Evolutionary conservation across 2,797 vertebrate species (phyloP), one percentile per base, ranked within the genome.

Genomic region (Notamacropus eugenii): DNA sequence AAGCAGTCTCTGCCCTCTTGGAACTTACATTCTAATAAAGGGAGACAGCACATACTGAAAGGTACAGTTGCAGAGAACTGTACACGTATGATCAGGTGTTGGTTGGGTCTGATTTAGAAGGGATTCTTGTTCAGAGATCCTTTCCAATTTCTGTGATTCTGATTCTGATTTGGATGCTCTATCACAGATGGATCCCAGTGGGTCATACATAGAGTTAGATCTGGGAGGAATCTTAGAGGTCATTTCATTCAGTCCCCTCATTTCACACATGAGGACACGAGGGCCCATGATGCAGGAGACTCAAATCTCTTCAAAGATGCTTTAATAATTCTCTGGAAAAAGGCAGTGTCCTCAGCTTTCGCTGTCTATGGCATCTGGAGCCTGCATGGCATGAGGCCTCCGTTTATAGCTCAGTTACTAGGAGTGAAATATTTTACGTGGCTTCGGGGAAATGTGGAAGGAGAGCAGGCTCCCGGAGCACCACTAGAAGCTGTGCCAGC

Each of bases 371-470:
- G 96, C 97, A 98, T 9, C 1, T 2, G 3, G 90, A 97, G 92
- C 95, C 91, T 29, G 92, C 94, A 58, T 59, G 95, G 96, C 90
- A 92, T 56, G 92, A 96, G 96, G 95, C 95, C 95, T 92, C 13
- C 92, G 92, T 94, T 97, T 96, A 93, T 1, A 97, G 96, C 96
- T 98, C 96, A 82, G 97, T 95, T 98, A 97, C 96, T 96, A 97
- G 97, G 97, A 98, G 95, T 95, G 97, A 98, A 97, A 96, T 92
- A 91, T 93, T 98, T 98, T 96, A 97, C 93, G 16, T 6, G 92
- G 94, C 97, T 74, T 97, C 0, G 19, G 97, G 96, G 98, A 96
- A 93, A 96, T 0, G 52, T 94, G 97, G 97, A 98, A 98, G 95
- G 93, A 93, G 95, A 98, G 94, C 94, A 96, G 96, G 54, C 96